These are phyloP conservation scores for Agapornis canus DNA, from an alignment of 2,797 vertebrate species.

Conservation along the genomic window DNA sequence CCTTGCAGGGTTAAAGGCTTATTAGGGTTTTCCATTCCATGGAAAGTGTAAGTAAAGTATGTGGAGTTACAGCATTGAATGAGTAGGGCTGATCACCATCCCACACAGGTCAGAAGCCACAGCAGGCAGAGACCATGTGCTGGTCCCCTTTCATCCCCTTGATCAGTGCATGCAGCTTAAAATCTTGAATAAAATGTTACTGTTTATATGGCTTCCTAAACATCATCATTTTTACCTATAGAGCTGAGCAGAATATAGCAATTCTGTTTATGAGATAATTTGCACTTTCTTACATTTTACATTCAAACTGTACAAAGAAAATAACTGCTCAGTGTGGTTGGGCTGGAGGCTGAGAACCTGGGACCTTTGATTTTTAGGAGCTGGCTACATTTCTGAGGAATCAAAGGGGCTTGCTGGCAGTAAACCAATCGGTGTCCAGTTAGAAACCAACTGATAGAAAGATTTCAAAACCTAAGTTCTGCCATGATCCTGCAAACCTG, in stretches of 20 bases:
- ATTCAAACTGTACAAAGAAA: neutral
- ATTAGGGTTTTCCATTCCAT: neutral
- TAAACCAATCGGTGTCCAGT: neutral
- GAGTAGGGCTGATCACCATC: rapidly evolving
- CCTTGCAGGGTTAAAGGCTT: neutral
- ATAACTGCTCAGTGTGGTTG: neutral
- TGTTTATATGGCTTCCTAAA: neutral
- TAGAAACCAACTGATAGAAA: neutral
- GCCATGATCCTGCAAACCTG: neutral
- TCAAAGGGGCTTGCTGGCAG: neutral
- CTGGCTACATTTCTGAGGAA: neutral
- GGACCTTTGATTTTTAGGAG: neutral
- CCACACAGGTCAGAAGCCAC: neutral
- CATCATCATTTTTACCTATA: neutral
- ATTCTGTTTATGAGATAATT: neutral
- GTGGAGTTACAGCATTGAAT: neutral
- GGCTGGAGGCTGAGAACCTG: neutral
- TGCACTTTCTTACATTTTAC: rapidly evolving
- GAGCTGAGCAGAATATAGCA: neutral
- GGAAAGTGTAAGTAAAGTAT: neutral
- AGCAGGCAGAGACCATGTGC: rapidly evolving
- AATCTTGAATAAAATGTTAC: neutral
- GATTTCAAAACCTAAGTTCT: neutral
- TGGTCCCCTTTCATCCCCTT: neutral
- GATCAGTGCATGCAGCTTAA: neutral